Evolutionary conservation across 2,888 invertebrate genomes (phyloP), one percentile per base, ranked within the genome.

Genomic region (Chrysolina haemoptera): DNA sequence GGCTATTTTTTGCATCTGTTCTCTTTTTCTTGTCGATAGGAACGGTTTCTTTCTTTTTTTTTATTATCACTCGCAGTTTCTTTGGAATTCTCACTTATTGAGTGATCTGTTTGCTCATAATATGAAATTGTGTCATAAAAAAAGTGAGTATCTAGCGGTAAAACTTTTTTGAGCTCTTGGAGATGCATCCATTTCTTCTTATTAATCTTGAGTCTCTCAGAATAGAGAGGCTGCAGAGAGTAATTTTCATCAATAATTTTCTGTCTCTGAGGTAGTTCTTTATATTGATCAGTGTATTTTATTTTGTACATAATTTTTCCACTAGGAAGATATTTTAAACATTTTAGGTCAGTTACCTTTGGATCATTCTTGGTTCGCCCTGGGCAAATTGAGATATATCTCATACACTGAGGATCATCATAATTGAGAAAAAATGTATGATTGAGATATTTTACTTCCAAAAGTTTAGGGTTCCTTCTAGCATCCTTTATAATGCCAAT

Each of bases 381-480:
- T 22, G 72, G 70, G 27, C 70, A 62, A 12, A 75, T 69, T 53
- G 73, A 73, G 50, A 40, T 62, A 48, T 75, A 75, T 67, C 72
- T 72, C 20, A 53, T 43, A 53, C 41, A 18, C 46, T 63, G 48
- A n/a, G 46, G 62, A 62, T 75, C 75, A 12, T 75, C 69, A 53
- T 50, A 73, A 41, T 73, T 59, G 43, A 75, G 14, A 53, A 75
- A 75, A 75, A 63, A 75, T 11, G 63, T 59, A 73, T 75, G 75
- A 62, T 72, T 53, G 50, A 75, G 62, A 64, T 75, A 70, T n/a
- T n/a, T 50, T 18, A 75, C 69, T 20, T 75, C 75, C 27, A 75
- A 70, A 16, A 70, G 72, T 16, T 62, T 64, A 48, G 75, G 66
- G 46, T 72, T 75, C 62, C 48, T 72, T 66, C 72, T 72, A 14